These are phyloP conservation scores for Trachelus tabidus DNA, from an alignment of 2,888 invertebrate genomes.

Conservation along the genomic window DNA sequence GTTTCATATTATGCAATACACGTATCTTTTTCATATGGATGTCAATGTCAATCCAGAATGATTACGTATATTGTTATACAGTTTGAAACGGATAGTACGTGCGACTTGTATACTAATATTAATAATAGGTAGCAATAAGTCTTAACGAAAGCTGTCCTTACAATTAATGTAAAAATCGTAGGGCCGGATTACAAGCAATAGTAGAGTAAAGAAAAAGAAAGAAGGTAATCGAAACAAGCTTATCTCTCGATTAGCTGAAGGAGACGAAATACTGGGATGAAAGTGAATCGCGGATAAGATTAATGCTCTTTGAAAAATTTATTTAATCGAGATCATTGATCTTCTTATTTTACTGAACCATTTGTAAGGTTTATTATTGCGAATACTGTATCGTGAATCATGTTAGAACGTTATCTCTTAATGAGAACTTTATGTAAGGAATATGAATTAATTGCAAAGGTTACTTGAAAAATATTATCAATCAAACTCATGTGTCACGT, in stretches of 20 bases:
- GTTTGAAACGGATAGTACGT: not conserved
- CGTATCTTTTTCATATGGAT: not conserved
- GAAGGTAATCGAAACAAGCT: no score
- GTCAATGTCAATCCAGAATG: not conserved
- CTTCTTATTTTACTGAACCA: not conserved
- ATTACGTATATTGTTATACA: not conserved
- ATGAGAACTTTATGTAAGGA: not conserved
- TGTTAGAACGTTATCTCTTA: not conserved
- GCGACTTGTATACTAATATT: not conserved
- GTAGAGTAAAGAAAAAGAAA: conserved; percentile 1
- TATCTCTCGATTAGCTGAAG: no score
- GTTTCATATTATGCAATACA: not conserved
- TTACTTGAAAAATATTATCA: not conserved
- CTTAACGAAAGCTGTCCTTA: conserved; percentile 15
- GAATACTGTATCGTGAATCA: not conserved
- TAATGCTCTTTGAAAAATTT: not conserved
- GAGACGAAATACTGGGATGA: not conserved
- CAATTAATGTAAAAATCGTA: not conserved
- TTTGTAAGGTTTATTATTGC: not conserved
- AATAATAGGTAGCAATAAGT: conserved; percentile 14
- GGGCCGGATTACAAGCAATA: conserved; percentile 43
- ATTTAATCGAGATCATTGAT: not conserved
- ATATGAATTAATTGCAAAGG: not conserved
- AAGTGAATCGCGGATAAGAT: not conserved
- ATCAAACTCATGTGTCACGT: not conserved